phyloP scores from a whole-genome alignment of 2,888 invertebrate genomes.

The Stenoptilia bipunctidactyla region DNA sequence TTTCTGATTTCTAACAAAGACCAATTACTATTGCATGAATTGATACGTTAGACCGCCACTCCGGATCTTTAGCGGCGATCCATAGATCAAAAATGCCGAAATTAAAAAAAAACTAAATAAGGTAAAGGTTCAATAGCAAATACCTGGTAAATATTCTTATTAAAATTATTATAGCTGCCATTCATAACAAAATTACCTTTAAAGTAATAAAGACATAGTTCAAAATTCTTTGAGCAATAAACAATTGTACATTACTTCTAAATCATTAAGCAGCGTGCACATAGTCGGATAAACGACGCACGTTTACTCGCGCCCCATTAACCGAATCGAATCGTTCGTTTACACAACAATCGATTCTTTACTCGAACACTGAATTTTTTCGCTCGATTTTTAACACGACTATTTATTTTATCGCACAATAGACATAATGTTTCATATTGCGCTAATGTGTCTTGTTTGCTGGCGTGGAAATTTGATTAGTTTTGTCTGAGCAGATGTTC shows the following conservation, averaged over 20 bases:
- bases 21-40: slow-evolving; percentile 49
- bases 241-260: slow-evolving; percentile 32
- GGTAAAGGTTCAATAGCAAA: slow-evolving; percentile 16
- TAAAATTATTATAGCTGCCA: not conserved
- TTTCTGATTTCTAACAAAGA: slow-evolving; percentile 30
- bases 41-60: slow-evolving; percentile 46
- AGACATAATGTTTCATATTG: slow-evolving; percentile 36
- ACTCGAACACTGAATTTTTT: slow-evolving; percentile 60
- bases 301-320: slow-evolving; percentile 64
- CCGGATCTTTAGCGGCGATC: slow-evolving; percentile 24
- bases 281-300: slow-evolving; percentile 39
- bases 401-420: slow-evolving; percentile 35
- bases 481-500: slow-evolving; percentile 51
- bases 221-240: not conserved
- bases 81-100: slow-evolving; percentile 22
- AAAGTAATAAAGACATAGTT: not conserved
- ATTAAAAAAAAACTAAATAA: slow-evolving; percentile 25
- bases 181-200: not conserved
- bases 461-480: slow-evolving; percentile 65
- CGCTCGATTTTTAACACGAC: slow-evolving; percentile 50
- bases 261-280: slow-evolving; percentile 63
- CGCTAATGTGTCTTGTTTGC: slow-evolving; percentile 25
- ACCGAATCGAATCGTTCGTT: slow-evolving; percentile 61
- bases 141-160: not conserved
- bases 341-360: slow-evolving; percentile 64